Base-by-base conservation (phyloP, 2,888 invertebrate genomes). In the Hypercompe scribonia region DNA sequence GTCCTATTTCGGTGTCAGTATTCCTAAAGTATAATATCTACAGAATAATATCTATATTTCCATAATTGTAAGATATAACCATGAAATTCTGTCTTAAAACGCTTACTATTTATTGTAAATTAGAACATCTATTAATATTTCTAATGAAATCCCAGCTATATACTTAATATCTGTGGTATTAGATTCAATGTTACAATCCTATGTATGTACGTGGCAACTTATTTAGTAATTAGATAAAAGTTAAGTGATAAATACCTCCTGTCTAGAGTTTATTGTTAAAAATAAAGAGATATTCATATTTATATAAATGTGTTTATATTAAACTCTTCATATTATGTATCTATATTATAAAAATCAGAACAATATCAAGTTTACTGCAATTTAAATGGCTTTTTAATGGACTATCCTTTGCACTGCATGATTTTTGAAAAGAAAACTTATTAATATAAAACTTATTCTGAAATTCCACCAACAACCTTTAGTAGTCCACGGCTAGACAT, bases 271-370 rank as follows among this genome's bases (percentile, higher is more conserved):
- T 93, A 94, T 92, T 94, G 94, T 95, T 94, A 92, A 87, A 88
- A 93, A 93, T 95, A 95, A 95, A 95, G 92, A 94, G 89, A 94
- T 93, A 94, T 95, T 93, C 93, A 94, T 93, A 94, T 94, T 93
- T 89, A 91, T 81, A 84, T 84, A 78, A 78, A 77, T 64, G 84
- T 86, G 83, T 89, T 89, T 88, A 74, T 36, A 81, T 86, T 84
- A 74, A 24, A 76, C 76, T 11, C 68, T 73, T 82, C 76, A 46
- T 82, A 69, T 77, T 82, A 67, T 79, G 69, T 82, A 70, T 76
- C 50, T 76, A 68, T 68, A 74, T 65, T 76, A 79, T 69, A 39
- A 42, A 70, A 73, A 39, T 73, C 28, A 73, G 7, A 73, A 73
- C 78, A 80, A 81, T 82, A 82, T 82, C 83, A 82, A 65, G 15